Conservation (phyloP, 2,888 invertebrate genomes). For the Flexamia atlantica region DNA sequence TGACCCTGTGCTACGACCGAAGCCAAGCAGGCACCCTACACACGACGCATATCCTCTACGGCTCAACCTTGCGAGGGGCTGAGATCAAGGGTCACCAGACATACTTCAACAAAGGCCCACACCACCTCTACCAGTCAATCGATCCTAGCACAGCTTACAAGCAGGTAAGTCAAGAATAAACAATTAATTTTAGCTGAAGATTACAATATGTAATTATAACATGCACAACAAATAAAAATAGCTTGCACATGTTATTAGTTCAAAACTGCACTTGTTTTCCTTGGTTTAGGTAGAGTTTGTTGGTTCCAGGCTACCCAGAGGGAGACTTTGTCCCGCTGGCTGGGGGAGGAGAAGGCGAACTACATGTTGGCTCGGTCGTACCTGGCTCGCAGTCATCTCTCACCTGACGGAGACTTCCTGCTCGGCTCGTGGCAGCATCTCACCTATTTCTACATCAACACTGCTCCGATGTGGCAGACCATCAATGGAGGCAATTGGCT, state of each 20-base stretch:
- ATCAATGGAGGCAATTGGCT: slow-evolving; percentile 78
- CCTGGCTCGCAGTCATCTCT: slow-evolving; percentile 76
- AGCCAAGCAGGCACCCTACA: slow-evolving; percentile 23
- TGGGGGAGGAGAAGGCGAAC: slow-evolving; percentile 64
- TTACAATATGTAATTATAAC: too few relatives aligned
- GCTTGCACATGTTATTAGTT: too few relatives aligned
- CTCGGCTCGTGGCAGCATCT: slow-evolving; percentile 75
- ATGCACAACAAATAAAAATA: too few relatives aligned
- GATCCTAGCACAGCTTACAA: slow-evolving; percentile 67
- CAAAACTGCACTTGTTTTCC: too few relatives aligned
- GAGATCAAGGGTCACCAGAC: slow-evolving; percentile 61
- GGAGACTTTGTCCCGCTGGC: slow-evolving; percentile 56
- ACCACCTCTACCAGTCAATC: slow-evolving; percentile 66
- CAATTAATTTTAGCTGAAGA: too few relatives aligned
- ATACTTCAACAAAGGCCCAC: slow-evolving; percentile 66
- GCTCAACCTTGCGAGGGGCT: slow-evolving; percentile 40
- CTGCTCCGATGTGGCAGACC: slow-evolving; percentile 77
- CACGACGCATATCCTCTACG: slow-evolving; percentile 49
- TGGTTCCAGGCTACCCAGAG: slow-evolving; percentile 67
- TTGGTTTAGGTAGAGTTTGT: too few relatives aligned
- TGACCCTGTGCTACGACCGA: slow-evolving; percentile 46
- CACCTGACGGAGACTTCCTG: slow-evolving; percentile 77
- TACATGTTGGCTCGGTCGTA: slow-evolving; percentile 36
- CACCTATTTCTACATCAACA: slow-evolving; percentile 77
- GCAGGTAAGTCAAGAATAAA: slow-evolving; percentile 63